Evolutionary conservation across 2,888 invertebrate genomes (phyloP), one percentile per base, ranked within the genome.

Genomic region (Mimas tiliae): DNA sequence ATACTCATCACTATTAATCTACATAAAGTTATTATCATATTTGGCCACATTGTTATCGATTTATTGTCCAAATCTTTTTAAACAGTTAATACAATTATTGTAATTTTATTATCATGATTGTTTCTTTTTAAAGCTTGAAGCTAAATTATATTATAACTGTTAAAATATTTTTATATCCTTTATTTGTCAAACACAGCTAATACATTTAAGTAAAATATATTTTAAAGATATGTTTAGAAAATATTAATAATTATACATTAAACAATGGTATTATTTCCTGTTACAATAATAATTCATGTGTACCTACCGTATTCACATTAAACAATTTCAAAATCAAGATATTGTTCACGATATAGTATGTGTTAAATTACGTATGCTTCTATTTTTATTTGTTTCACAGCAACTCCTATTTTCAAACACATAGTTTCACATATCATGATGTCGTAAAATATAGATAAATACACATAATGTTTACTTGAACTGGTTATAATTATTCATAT

Each of bases 131-230:
- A 75, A 77, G 74, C 76, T 75, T 72, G 48, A 79, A 75, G 74
- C 74, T 76, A 71, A 73, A 67, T 66, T 69, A 71, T 74, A 63
- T 27, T 66, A 72, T 76, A 67, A 68, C 42, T 66, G 68, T 71
- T 71, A 69, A 74, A 71, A 73, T 71, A 69, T 55, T 45, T 62
- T 64, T 70, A 67, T 19, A 50, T 48, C 73, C 79, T 78, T 91
- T 93, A 93, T 93, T 93, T 93, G 93, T 93, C 93, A 87, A 86
- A 91, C 93, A 94, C 93, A 93, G 93, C 93, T 67, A 69, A 70
- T 72, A 67, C 64, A 63, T 14, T 33, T 48, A 62, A 65, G 33
- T 50, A 12, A 21, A 64, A 38, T 38, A 58, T 34, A 50, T 9
- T 48, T 33, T 65, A 19, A 38, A 50, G 51, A 51, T 62, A 62